A percentile compares a stretch with the other conserved stretches of the same genome.
These are phyloP conservation scores for Typhlomys cinereus DNA, from an alignment of 2,113 vertebrate species.

Conservation along the genomic window DNA sequence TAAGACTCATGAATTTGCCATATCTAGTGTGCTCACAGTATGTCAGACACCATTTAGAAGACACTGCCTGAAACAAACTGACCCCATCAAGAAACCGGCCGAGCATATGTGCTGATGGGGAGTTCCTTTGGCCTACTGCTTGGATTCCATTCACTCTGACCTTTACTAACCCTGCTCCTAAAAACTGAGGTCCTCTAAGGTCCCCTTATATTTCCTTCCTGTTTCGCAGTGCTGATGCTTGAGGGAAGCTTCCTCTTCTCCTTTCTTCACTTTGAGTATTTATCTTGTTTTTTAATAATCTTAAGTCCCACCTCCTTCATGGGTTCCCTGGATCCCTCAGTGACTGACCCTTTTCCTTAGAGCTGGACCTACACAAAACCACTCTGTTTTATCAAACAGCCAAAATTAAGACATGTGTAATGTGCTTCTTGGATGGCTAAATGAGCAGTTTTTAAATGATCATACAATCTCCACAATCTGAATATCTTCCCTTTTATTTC, in stretches of 20 bases:
- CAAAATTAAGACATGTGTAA: background rate
- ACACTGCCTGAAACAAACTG: background rate
- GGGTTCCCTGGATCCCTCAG: background rate
- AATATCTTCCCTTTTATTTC: background rate
- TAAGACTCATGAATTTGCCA: background rate
- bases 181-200: background rate
- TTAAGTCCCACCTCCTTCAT: background rate
- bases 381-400: background rate
- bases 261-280: background rate
- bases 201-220: background rate
- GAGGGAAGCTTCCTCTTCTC: background rate
- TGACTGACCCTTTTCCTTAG: background rate
- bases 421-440: background rate
- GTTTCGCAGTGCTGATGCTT: rapidly evolving
- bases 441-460: background rate
- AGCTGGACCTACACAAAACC: background rate
- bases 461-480: background rate
- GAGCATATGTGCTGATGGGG: background rate
- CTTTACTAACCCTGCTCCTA: background rate
- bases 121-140: background rate
- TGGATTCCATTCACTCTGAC: background rate
- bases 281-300: background rate
- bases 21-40: background rate
- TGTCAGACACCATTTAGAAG: background rate
- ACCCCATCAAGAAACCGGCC: background rate